phyloP scores from a whole-genome alignment of 2,113 vertebrate species.

The western clawed frog (Xenopus tropicalis) region UCB_Xtro_10.0 CM004448.2:57455501-57456000 shows the following conservation, averaged over 20 bases:
- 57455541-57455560: no score
- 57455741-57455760: not conserved
- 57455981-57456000: no score
- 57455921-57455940: not conserved
- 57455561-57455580: no score
- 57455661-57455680: not conserved
- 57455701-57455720: not conserved
- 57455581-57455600: no score
- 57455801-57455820: not conserved
- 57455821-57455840: constrained; percentile 12
- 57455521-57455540: no score
- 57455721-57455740: not conserved
- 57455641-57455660: not conserved
- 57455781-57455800: constrained; percentile 2
- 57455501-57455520: no score
- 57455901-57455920: not conserved
- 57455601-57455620: no score
- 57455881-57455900: not conserved
- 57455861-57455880: not conserved
- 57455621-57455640: no score
- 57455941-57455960: no score
- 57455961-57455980: no score
- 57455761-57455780: constrained; percentile 1
- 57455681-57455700: not conserved
- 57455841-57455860: not conserved